Evolutionary conservation across 2,113 vertebrate genomes (phyloP).

Genomic region (Eidolon helvum): DNA sequence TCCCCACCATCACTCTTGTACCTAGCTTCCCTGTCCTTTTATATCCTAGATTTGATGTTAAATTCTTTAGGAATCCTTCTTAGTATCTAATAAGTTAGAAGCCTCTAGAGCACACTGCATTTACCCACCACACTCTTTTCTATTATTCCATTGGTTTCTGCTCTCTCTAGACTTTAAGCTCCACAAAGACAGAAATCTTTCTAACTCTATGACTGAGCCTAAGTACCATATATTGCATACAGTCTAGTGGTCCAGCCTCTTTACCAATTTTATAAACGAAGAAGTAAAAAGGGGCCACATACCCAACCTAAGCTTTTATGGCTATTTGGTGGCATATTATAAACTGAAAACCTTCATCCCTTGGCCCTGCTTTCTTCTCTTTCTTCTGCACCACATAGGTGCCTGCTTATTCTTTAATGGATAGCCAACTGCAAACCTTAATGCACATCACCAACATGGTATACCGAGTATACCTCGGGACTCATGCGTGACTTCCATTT

Average conservation of each 20-base stretch:
- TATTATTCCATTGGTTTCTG: too few species aligned
- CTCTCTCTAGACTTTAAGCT: neutral
- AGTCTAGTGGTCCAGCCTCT: neutral
- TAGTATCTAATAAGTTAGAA: too few species aligned
- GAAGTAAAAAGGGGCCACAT: neutral
- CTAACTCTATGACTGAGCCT: neutral
- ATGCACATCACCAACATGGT: too few species aligned
- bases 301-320: neutral
- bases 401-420: neutral
- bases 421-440: neutral
- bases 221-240: neutral
- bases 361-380: neutral
- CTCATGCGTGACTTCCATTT: neutral
- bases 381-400: neutral
- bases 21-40: neutral
- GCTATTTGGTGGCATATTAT: neutral
- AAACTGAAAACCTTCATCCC: neutral
- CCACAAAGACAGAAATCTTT: neutral
- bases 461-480: rapidly evolving
- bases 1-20: rapidly evolving
- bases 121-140: neutral
- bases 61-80: neutral
- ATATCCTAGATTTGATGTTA: neutral
- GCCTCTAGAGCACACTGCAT: neutral
- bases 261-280: neutral